A percentile compares a stretch with the other conserved stretches of the same genome.
phyloP scores from a whole-genome alignment of 92 coral and sea anemone species.

The Hydrozoanthus gracilis region DNA sequence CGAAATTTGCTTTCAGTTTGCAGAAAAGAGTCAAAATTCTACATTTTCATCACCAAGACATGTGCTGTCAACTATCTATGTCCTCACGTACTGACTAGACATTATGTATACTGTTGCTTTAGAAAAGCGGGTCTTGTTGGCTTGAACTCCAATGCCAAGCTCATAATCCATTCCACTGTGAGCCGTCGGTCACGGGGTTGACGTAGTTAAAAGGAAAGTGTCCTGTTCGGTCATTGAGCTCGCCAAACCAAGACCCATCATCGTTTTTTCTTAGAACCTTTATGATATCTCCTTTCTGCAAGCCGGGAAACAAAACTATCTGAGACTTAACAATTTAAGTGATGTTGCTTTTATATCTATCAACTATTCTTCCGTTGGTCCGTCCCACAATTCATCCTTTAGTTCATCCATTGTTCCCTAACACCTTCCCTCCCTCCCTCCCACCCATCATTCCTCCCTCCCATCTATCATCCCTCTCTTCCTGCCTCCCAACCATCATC shows the following conservation, averaged over 20 bases:
- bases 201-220: slow-evolving; percentile 88
- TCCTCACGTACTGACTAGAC: background rate
- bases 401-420: too few relatives aligned
- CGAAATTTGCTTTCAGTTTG: too few relatives aligned
- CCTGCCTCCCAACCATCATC: too few relatives aligned
- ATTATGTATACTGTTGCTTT: background rate
- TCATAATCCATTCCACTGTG: slow-evolving; percentile 51
- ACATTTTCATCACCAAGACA: slow-evolving; percentile 5
- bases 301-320: slow-evolving; percentile 11
- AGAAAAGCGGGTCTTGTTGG: background rate
- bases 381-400: too few relatives aligned
- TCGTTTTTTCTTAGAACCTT: slow-evolving; percentile 87
- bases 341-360: too few relatives aligned
- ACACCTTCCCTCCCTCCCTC: too few relatives aligned
- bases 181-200: slow-evolving; percentile 21
- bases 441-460: too few relatives aligned
- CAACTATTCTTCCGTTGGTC: too few relatives aligned
- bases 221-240: slow-evolving; percentile 83
- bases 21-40: background rate
- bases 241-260: slow-evolving; percentile 98
- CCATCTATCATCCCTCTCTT: too few relatives aligned
- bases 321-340: background rate
- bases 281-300: slow-evolving; percentile 90
- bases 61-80: slow-evolving; percentile 28
- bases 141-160: background rate